phyloP scores from a whole-genome alignment of 1,140 invertebrate genomes.

The Diorhabda sublineata region DNA sequence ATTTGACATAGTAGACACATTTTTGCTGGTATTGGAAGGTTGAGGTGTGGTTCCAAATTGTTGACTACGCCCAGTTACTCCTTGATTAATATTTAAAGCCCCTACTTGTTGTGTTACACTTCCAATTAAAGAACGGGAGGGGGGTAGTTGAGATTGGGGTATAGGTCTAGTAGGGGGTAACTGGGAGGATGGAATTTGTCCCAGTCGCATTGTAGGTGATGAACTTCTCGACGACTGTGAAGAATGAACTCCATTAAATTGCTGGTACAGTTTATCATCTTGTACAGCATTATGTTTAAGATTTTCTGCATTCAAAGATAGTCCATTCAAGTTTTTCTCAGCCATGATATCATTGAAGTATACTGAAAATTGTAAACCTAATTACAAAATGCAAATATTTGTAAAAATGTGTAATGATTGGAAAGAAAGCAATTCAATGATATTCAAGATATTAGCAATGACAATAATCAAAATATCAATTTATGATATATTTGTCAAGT shows the following conservation, averaged over 20 bases:
- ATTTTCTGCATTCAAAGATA: constrained; percentile 28
- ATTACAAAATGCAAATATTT: background rate
- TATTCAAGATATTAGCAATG: too few species aligned
- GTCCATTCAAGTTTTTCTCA: constrained; percentile 36
- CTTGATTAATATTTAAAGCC: constrained; percentile 31
- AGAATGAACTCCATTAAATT: constrained; percentile 43
- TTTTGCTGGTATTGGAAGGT: background rate
- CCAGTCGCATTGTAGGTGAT: constrained; percentile 35
- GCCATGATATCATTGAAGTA: constrained; percentile 14
- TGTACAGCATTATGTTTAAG: constrained; percentile 15
- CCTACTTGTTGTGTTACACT: constrained; percentile 31
- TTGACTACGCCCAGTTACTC: constrained; percentile 15
- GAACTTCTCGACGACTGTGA: constrained; percentile 42
- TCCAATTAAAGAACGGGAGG: constrained; percentile 26
- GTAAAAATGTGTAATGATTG: too few species aligned
- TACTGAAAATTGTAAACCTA: constrained; percentile 3
- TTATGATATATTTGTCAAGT: too few species aligned
- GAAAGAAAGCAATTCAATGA: too few species aligned
- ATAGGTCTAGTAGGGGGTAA: constrained; percentile 32
- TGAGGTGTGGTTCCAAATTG: constrained; percentile 22
- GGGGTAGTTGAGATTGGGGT: constrained; percentile 40
- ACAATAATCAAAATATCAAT: too few species aligned
- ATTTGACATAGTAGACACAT: too few species aligned
- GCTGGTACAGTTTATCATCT: constrained; percentile 19
- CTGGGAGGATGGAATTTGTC: constrained; percentile 38